These are phyloP conservation scores for Micronycteris hirsuta DNA, from an alignment of 2,113 vertebrate genomes.

Conservation along the genomic window DNA sequence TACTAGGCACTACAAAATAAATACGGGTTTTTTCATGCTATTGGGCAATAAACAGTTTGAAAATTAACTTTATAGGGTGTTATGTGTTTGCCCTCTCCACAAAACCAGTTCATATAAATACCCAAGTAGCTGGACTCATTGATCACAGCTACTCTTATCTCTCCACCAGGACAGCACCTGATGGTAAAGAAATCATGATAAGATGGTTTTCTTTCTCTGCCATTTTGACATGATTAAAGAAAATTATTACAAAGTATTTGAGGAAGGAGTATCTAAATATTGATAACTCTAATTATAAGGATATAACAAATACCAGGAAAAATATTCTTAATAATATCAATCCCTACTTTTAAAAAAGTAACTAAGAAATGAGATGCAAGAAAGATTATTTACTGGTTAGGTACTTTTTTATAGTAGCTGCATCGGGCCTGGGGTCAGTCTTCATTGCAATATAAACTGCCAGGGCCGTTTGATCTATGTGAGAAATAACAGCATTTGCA, in stretches of 20 bases:
- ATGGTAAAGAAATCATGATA: neutral
- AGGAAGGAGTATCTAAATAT: neutral
- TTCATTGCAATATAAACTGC: conserved; percentile 96
- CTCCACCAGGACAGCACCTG: neutral
- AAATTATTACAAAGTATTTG: neutral
- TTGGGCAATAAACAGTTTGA: neutral
- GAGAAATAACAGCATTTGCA: conserved; percentile 91
- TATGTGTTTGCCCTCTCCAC: neutral
- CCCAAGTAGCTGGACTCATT: neutral
- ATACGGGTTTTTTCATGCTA: neutral
- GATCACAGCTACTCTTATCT: too few relatives aligned
- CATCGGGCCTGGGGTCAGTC: conserved; percentile 96
- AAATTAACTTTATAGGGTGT: neutral
- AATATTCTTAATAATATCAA: neutral
- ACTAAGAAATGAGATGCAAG: conserved; percentile 84
- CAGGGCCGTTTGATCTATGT: conserved; percentile 93
- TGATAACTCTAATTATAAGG: neutral
- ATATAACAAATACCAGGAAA: neutral
- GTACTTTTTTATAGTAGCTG: conserved; percentile 96
- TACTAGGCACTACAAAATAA: neutral
- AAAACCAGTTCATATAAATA: neutral
- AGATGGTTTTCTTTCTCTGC: neutral
- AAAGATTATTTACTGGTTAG: conserved; percentile 89
- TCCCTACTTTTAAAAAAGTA: conserved; percentile 34
- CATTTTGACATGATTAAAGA: neutral